Percentiles rank a stretch among this genome's conserved stretches.
These are phyloP conservation scores for Hesperia comma DNA, from an alignment of 2,888 invertebrate species.

Conservation along the genomic window DNA sequence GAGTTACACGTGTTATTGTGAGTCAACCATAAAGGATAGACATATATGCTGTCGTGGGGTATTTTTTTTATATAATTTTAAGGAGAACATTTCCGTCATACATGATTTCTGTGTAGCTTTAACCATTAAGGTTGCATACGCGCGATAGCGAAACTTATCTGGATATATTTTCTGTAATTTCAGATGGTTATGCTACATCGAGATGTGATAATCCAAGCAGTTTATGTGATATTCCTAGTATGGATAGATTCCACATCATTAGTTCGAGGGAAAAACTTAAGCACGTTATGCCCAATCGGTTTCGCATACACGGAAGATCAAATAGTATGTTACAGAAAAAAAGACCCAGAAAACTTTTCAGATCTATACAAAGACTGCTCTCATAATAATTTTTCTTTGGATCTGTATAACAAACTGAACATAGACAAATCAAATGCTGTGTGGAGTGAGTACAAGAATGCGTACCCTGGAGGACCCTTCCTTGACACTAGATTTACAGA, in stretches of 20 bases:
- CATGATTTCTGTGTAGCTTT: no score
- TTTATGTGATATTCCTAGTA: constrained; percentile 49
- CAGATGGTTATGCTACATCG: constrained; percentile 60
- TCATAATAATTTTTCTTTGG: constrained; percentile 66
- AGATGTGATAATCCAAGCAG: constrained; percentile 43
- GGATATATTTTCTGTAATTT: constrained; percentile 42
- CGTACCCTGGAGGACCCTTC: constrained; percentile 73
- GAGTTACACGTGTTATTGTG: no score
- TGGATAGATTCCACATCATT: constrained; percentile 45
- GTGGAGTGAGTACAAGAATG: constrained; percentile 74
- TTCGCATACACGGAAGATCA: constrained; percentile 56
- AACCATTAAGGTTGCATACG: no score
- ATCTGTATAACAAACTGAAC: constrained; percentile 58
- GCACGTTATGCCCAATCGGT: constrained; percentile 67
- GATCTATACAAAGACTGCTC: constrained; percentile 68
- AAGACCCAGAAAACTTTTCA: constrained; percentile 66
- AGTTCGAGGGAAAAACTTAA: constrained; percentile 46
- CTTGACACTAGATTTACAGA: constrained; percentile 69
- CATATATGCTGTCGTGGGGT: no score
- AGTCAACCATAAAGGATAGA: no score
- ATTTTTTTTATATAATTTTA: no score
- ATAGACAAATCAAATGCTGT: constrained; percentile 55
- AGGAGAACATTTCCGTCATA: no score
- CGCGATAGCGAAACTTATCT: no score
- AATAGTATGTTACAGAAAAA: constrained; percentile 66